phyloP scores from a whole-genome alignment of 1,140 invertebrate species.

The Conus betulinus region DNA sequence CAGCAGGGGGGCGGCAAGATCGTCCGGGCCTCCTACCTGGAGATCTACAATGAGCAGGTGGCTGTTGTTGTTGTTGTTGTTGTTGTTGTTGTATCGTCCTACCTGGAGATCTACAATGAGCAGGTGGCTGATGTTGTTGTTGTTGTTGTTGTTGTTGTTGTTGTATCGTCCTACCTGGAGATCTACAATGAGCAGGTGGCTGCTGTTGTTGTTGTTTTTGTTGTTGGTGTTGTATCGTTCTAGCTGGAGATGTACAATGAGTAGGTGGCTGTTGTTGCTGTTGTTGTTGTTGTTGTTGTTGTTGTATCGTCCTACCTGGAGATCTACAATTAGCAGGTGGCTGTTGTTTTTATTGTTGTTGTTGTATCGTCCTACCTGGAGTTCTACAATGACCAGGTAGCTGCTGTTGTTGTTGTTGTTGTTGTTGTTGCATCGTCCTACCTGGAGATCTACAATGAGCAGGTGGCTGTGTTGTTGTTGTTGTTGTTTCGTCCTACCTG shows the following conservation, averaged over 20 bases:
- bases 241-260: too few species aligned
- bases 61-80: too few species aligned
- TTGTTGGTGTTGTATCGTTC: not conserved
- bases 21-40: constrained; percentile 73
- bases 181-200: not conserved
- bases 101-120: too few species aligned
- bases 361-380: too few species aligned
- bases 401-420: not conserved
- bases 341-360: not conserved
- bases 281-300: too few species aligned
- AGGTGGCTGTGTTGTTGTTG: too few species aligned
- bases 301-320: not conserved
- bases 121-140: too few species aligned
- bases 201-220: not conserved
- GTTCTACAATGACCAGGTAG: not conserved
- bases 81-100: not conserved
- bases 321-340: too few species aligned
- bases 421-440: too few species aligned
- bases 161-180: not conserved
- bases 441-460: too few species aligned
- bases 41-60: constrained; percentile 76
- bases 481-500: not conserved
- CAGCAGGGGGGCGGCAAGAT: constrained; percentile 60
- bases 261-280: too few species aligned
- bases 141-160: not conserved